Base-by-base conservation (phyloP, 2,888 invertebrate genomes). In the Cephus runcator region DNA sequence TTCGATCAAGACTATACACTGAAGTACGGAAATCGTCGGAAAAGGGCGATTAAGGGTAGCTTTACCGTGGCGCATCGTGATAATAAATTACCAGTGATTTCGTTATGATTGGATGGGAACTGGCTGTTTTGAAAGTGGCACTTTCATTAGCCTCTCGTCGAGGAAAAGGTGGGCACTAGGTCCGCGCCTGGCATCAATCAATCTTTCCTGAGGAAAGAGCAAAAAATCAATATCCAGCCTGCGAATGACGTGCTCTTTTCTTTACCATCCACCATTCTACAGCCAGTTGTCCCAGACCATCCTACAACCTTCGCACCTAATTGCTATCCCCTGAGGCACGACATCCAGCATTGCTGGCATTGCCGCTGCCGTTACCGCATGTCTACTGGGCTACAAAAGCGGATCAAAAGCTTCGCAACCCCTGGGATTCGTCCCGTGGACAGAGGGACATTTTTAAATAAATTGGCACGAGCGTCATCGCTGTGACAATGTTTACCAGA, bases 211-310 rank as follows among this genome's bases (percentile, higher is more conserved):
- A 40, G 36, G 73, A 23, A 56, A 77, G 77, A 73, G 35, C 73
- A 77, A 77, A 73, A 77, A 77, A 77, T 77, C 77, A 77, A 77
- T 77, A 77, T 77, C 74, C 74, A 73, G 40, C 56, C 73, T 34
- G 73, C 73, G 73, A 77, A 77, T 73, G 77, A 77, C 77, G 30
- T 35, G 36, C 34, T n/a, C 73, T 34, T 34, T 69, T 36, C 73
- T 31, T 71, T 36, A 31, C 31, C 30, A 34, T 34, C 74, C 35
- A 75, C 69, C 75, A 69, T 71, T 77, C 77, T 71, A 75, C 35
- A 75, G 33, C 71, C 75, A 77, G 75, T 77, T 77, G 75, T 77
- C 77, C 69, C 68, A 69, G 75, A 74, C 75, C 75, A 77, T 75
- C 77, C 77, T 75, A 69, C 36, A 75, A 69, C 75, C 75, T 77